Evolutionary conservation across 2,113 vertebrate species (phyloP), one percentile per base, ranked within the genome.

Genomic region (Melanerpes formicivorus): DNA sequence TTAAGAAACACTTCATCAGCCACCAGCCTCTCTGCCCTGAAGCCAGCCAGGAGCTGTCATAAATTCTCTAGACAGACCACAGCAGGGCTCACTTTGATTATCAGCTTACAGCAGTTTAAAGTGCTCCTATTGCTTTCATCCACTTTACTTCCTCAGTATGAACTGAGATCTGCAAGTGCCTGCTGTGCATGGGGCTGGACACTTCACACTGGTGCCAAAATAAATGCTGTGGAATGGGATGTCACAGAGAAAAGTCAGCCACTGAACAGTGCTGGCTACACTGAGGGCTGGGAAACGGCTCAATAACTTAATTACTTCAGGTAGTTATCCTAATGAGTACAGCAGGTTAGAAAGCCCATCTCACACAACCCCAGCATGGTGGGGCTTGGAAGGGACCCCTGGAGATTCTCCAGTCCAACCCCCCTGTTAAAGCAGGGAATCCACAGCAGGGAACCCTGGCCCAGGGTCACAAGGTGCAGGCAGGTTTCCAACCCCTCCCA

Each of bases 101-200:
- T 40, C 25, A 56, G 54, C 14, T 48, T 10, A 4, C 21, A 13
- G 13, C 37, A 22, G 26, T 25, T 62, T 18, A 2, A 77, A 79
- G 42, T 10, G 48, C 10, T 30, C 6, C 0, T 19, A 8, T 54
- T 70, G n/a, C 72, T 62, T 62, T 50, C 69, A 59, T 17, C 60
- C 73, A 9, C 0, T 0, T 64, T 9, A 0, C 44, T 50, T 26
- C 11, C 58, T 40, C 4, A 0, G 17, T 26, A 1, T 18, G 48
- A 23, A 40, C 2, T 18, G 19, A 26, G 44, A 40, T 69, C 55
- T 44, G 26, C 26, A 64, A 17, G 60, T 32, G 12, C 14, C 37
- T 19, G 32, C 27, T 25, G 14, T 50, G 65, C 32, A 10, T 23
- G 10, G 5, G 12, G 30, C 52, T 18, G 63, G 76, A 10, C 65